Evolutionary conservation across 2,113 vertebrate genomes (phyloP).

Genomic region (Stictonetta naevosa): DNA sequence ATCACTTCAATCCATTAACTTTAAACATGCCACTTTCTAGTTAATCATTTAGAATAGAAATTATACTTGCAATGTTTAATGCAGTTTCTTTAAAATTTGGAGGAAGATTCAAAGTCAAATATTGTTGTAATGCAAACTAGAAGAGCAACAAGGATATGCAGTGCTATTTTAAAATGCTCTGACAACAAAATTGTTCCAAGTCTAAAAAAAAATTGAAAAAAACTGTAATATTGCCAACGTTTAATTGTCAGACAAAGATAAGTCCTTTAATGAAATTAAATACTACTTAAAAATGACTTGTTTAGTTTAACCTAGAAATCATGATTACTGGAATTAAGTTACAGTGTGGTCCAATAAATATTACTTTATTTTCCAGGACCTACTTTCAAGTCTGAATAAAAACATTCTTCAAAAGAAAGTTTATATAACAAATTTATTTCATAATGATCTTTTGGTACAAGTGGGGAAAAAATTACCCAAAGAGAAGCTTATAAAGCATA

Average conservation of each 20-base stretch:
- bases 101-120: background rate
- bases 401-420: background rate
- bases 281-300: background rate
- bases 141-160: background rate
- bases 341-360: background rate
- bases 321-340: background rate
- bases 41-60: background rate
- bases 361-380: background rate
- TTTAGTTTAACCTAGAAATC: background rate
- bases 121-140: background rate
- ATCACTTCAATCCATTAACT: background rate
- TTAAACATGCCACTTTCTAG: background rate
- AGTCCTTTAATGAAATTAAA: background rate
- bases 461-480: background rate
- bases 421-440: background rate
- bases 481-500: background rate
- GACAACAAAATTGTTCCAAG: background rate
- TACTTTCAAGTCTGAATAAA: background rate
- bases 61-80: background rate
- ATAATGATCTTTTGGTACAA: background rate
- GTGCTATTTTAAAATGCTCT: background rate
- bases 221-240: background rate
- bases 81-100: background rate
- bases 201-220: background rate
- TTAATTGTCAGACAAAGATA: background rate